These are phyloP conservation scores for Geodia barretti DNA, from an alignment of 37 sponge, comb jelly and placozoan species.

Conservation along the genomic window DNA sequence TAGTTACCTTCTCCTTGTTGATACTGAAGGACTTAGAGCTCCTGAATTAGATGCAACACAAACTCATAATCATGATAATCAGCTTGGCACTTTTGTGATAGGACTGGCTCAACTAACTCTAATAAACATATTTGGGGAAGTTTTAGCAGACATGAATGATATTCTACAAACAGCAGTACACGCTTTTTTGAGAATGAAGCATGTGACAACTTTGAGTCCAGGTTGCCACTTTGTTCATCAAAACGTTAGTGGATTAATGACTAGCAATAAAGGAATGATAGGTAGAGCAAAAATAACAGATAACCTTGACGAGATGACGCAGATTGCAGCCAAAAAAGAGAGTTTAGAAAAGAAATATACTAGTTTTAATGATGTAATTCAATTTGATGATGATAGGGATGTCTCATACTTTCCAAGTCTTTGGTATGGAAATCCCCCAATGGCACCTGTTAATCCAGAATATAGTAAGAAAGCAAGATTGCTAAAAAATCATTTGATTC, in stretches of 20 bases:
- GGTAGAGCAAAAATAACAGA: constrained; percentile 19
- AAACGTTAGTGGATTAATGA: constrained; percentile 22
- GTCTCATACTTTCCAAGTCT: constrained; percentile 45
- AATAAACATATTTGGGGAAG: constrained; percentile 55
- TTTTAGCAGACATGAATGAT: constrained; percentile 23
- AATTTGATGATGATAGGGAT: constrained; percentile 43
- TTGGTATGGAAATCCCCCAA: constrained; percentile 52
- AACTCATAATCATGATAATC: constrained; percentile 34
- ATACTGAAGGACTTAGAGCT: constrained; percentile 54
- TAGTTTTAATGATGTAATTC: constrained; percentile 30
- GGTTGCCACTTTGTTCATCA: constrained; percentile 57
- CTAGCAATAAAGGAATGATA: constrained; percentile 5
- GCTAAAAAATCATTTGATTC: not conserved
- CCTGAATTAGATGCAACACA: constrained; percentile 18
- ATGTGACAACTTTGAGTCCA: constrained; percentile 3
- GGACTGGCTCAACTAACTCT: constrained; percentile 37
- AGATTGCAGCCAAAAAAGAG: constrained; percentile 35
- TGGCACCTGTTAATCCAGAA: constrained; percentile 37
- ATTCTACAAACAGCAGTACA: constrained; percentile 42
- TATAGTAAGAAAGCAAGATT: constrained; percentile 21
- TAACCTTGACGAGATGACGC: constrained; percentile 29
- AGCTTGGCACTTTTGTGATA: constrained; percentile 43
- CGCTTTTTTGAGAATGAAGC: constrained; percentile 49
- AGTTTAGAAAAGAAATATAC: not conserved
- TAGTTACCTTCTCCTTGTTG: constrained; percentile 33